Conservation (phyloP, 2,797 vertebrate species). For the Sparus aurata region DNA sequence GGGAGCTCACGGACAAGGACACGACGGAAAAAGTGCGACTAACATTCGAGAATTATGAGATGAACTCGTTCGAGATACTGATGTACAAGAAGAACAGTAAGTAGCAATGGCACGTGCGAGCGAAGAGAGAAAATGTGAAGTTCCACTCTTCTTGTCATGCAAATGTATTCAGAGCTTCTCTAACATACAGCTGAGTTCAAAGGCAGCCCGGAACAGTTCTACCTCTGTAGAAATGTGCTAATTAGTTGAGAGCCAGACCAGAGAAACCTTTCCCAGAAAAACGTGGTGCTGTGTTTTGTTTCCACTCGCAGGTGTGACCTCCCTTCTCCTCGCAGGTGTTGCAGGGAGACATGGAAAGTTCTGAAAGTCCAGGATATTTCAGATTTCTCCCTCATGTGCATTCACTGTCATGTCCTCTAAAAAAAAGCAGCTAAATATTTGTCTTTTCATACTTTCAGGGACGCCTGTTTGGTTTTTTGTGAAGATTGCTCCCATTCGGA, state of each 20-base stretch:
- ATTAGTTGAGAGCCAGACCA: slow-evolving; percentile 64
- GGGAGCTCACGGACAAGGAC: slow-evolving; percentile 98
- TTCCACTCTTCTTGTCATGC: slow-evolving; percentile 69
- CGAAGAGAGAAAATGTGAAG: slow-evolving; percentile 9
- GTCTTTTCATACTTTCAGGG: slow-evolving; percentile 83
- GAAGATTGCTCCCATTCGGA: slow-evolving; percentile 98
- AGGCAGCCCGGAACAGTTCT: slow-evolving; percentile 68
- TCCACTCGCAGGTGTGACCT: slow-evolving; percentile 38
- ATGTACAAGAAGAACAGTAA: slow-evolving; percentile 99
- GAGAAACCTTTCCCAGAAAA: slow-evolving; percentile 47
- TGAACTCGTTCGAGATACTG: slow-evolving; percentile 99
- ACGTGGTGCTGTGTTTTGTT: slow-evolving; percentile 44
- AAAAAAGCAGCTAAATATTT: slow-evolving; percentile 24
- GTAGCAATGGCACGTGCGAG: slow-evolving; percentile 71
- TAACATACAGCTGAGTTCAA: slow-evolving; percentile 69
- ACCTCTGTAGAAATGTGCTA: slow-evolving; percentile 67
- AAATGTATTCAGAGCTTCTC: slow-evolving; percentile 72
- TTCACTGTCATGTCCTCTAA: neutral
- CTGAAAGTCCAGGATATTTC: slow-evolving; percentile 29
- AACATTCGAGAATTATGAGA: slow-evolving; percentile 99
- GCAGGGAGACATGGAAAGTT: slow-evolving; percentile 24
- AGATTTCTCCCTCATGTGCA: slow-evolving; percentile 2
- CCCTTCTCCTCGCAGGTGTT: slow-evolving; percentile 37
- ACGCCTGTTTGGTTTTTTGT: slow-evolving; percentile 99
- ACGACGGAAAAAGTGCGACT: slow-evolving; percentile 97